phyloP scores from a whole-genome alignment of 2,888 invertebrate genomes.

The Lasioglossum pauxillum region DNA sequence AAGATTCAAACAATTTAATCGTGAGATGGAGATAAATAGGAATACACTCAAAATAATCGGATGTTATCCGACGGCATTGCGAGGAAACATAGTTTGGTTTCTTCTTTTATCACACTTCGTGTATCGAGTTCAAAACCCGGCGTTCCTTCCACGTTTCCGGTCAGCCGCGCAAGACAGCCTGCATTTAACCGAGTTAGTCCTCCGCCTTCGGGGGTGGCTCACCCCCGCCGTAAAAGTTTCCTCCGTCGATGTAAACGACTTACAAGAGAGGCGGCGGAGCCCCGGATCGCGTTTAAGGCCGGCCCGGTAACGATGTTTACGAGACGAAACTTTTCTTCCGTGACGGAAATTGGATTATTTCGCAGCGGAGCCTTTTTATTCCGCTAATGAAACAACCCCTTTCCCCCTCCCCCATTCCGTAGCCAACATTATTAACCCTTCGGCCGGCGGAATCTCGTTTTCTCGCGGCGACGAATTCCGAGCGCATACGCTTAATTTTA shows the following conservation, averaged over 20 bases:
- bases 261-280: not conserved
- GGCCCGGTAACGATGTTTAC: slow-evolving; percentile 49
- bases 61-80: too few relatives aligned
- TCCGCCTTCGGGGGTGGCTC: not conserved
- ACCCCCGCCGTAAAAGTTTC: slow-evolving; percentile 35
- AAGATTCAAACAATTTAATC: too few relatives aligned
- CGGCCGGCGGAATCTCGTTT: not conserved
- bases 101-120: not conserved
- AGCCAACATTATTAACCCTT: not conserved
- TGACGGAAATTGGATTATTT: slow-evolving; percentile 48
- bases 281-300: slow-evolving; percentile 38
- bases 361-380: slow-evolving; percentile 38
- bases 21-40: too few relatives aligned
- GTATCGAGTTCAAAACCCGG: not conserved
- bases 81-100: too few relatives aligned
- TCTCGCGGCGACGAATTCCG: not conserved
- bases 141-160: slow-evolving; percentile 15
- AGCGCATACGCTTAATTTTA: not conserved
- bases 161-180: slow-evolving; percentile 14
- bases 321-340: slow-evolving; percentile 34
- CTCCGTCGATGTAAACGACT: slow-evolving; percentile 52
- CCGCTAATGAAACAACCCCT: slow-evolving; percentile 37
- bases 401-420: not conserved
- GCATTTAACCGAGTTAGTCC: slow-evolving; percentile 34
- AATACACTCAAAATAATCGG: too few relatives aligned